These are phyloP conservation scores for Charanyca ferruginea DNA, from an alignment of 2,888 invertebrate genomes.

Conservation along the genomic window DNA sequence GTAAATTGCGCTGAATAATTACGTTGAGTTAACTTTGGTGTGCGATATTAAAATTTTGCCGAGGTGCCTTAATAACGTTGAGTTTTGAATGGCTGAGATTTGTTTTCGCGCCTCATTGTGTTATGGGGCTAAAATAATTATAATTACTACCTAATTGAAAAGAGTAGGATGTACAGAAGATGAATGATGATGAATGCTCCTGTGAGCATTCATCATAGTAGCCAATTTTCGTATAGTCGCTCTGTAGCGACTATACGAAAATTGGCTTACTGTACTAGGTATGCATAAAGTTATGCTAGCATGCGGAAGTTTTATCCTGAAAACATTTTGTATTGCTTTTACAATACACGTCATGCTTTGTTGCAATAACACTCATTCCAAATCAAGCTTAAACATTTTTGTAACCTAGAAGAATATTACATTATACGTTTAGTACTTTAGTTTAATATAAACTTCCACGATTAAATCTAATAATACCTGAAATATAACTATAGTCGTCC, in stretches of 20 bases:
- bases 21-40: conserved; percentile 56
- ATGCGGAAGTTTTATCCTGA: too few species aligned
- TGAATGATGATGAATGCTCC: neutral
- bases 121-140: conserved; percentile 40
- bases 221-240: neutral
- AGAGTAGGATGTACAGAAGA: neutral
- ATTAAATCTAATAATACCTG: conserved; percentile 49
- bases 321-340: too few species aligned
- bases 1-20: conserved; percentile 64
- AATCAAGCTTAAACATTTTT: too few species aligned
- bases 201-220: too few species aligned
- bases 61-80: conserved; percentile 50
- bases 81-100: conserved; percentile 50
- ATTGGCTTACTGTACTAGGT: neutral
- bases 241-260: neutral
- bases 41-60: conserved; percentile 62
- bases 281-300: too few species aligned
- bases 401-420: too few species aligned
- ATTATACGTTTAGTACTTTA: too few species aligned
- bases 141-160: conserved; percentile 24
- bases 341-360: too few species aligned
- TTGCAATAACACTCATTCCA: too few species aligned
- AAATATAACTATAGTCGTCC: conserved; percentile 53
- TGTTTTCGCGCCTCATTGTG: conserved; percentile 39
- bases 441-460: too few species aligned